Percentiles rank a stretch among this genome's conserved stretches.
Conservation (phyloP, 1,140 invertebrate genomes). For the Solenopsis fugax region DNA sequence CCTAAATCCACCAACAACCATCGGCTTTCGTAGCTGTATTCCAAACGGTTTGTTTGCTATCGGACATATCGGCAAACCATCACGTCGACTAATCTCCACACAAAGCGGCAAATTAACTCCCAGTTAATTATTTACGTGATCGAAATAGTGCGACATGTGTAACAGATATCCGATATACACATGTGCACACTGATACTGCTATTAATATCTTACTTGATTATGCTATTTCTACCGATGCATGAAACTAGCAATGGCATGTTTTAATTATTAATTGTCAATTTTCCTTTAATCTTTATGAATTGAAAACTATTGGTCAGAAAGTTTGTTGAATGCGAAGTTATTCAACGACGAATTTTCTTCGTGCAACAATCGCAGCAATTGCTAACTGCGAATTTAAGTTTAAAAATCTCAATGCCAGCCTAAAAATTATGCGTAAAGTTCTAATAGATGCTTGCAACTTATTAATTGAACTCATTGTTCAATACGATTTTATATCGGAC, state of each 20-base stretch:
- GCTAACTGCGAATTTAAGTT: background rate
- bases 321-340: background rate
- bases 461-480: conserved; percentile 15
- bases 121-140: conserved; percentile 58
- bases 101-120: conserved; percentile 46
- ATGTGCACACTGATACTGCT: background rate
- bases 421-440: background rate
- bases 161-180: conserved; percentile 25
- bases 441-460: background rate
- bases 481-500: background rate
- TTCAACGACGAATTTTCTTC: background rate
- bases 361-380: background rate
- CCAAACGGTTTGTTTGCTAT: conserved; percentile 45
- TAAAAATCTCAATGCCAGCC: background rate
- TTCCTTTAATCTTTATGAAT: conserved; percentile 17
- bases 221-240: conserved; percentile 3
- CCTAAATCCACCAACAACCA: conserved; percentile 47
- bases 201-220: conserved; percentile 28
- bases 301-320: background rate
- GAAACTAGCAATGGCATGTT: background rate
- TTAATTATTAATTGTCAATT: conserved; percentile 9
- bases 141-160: conserved; percentile 22
- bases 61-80: conserved; percentile 23
- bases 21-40: conserved; percentile 39
- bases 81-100: conserved; percentile 32